Conservation (phyloP, 53 echinoderm and acorn worm genomes). For the Temnopleurus reevesii region DNA sequence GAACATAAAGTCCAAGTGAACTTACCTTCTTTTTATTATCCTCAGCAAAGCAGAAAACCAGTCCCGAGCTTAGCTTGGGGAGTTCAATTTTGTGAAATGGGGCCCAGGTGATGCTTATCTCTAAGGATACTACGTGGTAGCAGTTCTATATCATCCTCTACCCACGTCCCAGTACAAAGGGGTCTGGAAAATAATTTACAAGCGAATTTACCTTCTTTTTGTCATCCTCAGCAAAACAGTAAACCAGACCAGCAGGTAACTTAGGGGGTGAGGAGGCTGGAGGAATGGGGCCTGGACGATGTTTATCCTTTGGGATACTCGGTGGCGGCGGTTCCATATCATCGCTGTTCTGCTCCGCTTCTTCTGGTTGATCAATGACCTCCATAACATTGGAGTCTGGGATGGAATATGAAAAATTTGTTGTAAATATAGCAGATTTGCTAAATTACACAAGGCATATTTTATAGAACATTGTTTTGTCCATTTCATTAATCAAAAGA, state of each 20-base stretch:
- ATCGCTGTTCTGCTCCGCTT: background rate
- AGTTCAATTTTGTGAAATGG: background rate
- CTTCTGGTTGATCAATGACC: background rate
- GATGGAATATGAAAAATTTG: too few species aligned
- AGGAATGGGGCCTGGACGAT: constrained; percentile 10
- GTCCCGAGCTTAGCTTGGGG: constrained; percentile 13
- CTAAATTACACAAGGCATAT: too few species aligned
- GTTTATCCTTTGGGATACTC: background rate
- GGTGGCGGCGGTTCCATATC: constrained; percentile 23
- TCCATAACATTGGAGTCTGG: background rate
- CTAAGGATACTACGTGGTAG: background rate
- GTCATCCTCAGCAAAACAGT: constrained; percentile 31
- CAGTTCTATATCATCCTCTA: background rate
- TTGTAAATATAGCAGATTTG: too few species aligned
- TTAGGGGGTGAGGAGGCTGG: constrained; percentile 16
- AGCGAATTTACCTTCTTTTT: constrained; percentile 48
- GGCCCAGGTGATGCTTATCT: constrained; percentile 26
- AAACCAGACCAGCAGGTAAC: constrained; percentile 24
- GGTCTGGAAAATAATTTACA: too few species aligned
- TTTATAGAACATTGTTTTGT: too few species aligned
- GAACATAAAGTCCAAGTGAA: too few species aligned
- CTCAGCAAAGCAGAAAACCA: constrained; percentile 21
- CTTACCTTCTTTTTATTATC: constrained; percentile 42
- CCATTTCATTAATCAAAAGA: too few species aligned
- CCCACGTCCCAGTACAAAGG: too few species aligned